Percentiles rank a stretch among this genome's conserved stretches.
phyloP scores from a whole-genome alignment of 2,888 invertebrate species.

The Drosophila affinis region DNA sequence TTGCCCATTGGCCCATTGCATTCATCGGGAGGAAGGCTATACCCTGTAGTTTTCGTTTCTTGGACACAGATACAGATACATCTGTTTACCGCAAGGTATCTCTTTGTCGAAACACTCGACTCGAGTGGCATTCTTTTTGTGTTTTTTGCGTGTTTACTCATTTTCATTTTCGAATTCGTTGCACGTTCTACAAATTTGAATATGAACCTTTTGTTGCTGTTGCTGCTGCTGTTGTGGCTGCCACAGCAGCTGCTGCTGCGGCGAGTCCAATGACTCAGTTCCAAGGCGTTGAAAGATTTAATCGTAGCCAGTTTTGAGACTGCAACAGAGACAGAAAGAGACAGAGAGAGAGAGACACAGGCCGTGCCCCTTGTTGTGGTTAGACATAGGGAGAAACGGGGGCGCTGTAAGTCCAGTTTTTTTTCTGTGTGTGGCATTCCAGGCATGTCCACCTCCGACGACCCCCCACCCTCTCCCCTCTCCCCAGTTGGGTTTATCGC shows the following conservation, averaged over 20 bases:
- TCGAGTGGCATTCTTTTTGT: slow-evolving; percentile 25
- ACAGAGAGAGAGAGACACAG: background rate
- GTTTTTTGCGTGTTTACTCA: slow-evolving; percentile 69
- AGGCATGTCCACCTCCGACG: background rate
- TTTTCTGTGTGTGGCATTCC: slow-evolving; percentile 29
- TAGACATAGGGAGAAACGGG: background rate
- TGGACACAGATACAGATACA: background rate
- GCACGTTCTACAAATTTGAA: slow-evolving; percentile 80
- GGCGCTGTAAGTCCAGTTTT: slow-evolving; percentile 40
- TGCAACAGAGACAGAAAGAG: slow-evolving; percentile 1
- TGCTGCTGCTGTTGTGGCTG: slow-evolving; percentile 27
- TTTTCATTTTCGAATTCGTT: slow-evolving; percentile 72
- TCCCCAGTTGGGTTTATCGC: background rate
- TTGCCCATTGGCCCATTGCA: slow-evolving; percentile 53
- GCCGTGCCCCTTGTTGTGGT: slow-evolving; percentile 7
- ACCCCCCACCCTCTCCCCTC: background rate
- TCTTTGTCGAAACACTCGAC: background rate
- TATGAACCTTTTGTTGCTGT: slow-evolving; percentile 62
- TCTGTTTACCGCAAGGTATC: background rate
- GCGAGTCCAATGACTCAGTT: slow-evolving; percentile 72
- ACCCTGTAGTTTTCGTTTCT: background rate
- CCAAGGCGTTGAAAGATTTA: slow-evolving; percentile 77
- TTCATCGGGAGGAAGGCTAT: slow-evolving; percentile 33
- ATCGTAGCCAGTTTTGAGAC: slow-evolving; percentile 58
- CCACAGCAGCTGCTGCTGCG: slow-evolving; percentile 53